A percentile compares a stretch with the other conserved stretches of the same genome.
These are phyloP conservation scores for Brachionus asplanchnoidis DNA, from an alignment of 1,140 invertebrate genomes.

Conservation along the genomic window DNA sequence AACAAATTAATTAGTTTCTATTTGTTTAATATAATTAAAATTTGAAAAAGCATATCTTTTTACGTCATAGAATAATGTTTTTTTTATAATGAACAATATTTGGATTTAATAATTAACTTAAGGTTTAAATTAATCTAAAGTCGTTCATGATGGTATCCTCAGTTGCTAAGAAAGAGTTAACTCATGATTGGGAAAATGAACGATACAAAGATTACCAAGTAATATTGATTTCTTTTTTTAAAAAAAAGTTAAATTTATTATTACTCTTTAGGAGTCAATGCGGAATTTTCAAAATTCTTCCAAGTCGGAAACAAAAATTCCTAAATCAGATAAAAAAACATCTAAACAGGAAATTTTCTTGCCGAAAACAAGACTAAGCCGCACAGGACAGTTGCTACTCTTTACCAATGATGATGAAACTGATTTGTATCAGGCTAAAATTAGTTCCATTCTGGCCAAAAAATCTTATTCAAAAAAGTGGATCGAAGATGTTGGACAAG, in stretches of 20 bases:
- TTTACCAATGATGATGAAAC: constrained; percentile 4
- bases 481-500: neutral
- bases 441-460: neutral
- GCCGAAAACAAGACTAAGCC: neutral
- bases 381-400: neutral
- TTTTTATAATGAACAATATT: neutral
- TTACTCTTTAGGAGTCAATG: neutral
- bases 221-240: neutral
- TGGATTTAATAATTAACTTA: neutral
- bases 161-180: constrained; percentile 6
- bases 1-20: neutral
- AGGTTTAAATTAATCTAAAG: neutral
- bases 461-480: constrained; percentile 29
- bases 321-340: neutral
- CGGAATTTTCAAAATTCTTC: neutral
- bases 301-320: neutral
- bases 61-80: neutral
- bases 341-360: constrained; percentile 14
- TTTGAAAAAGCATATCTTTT: neutral
- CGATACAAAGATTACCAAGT: constrained; percentile 36
- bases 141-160: constrained; percentile 24
- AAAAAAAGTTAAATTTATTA: too few species aligned
- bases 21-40: neutral
- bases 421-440: neutral
- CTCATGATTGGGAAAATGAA: constrained; percentile 24